Base-by-base conservation (phyloP, 1,140 invertebrate species). In the Choristoneura fumiferana region DNA sequence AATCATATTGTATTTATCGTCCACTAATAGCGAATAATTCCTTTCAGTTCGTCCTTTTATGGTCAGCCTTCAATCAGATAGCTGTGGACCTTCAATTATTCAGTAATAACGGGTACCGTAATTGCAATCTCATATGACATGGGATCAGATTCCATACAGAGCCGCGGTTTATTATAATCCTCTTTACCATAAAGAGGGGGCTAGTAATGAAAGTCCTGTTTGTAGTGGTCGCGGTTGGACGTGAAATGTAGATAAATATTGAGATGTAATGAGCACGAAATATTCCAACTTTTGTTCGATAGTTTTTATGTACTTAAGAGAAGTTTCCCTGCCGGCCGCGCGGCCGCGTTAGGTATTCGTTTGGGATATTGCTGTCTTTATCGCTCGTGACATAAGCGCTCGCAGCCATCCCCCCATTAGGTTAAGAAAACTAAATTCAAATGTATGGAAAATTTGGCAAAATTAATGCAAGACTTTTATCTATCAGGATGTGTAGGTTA, bases 181-280 rank as follows among this genome's bases (percentile, higher is more conserved):
- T 71, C 68, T 68, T 73, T 64, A 61, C 68, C 65, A 63, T 73
- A 68, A 58, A 55, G 56, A 17, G 22, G 33, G 33, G 38, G 36
- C 63, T 55, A 63, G 65, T 71, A 71, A 65, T 65, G 58, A 67
- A 29, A 29, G 22, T 6, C 22, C 22, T 71, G n/a, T 49, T 58
- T 56, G 53, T 37, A 65, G 15, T 57, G 56, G 22, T 18, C 43
- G 17, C 18, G 18, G 43, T 49, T 22, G 22, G 43, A 49, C 22
- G 1, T 6, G 10, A 49, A 18, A 49, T 49, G 18, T n/a, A 49
- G 43, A 22, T 29, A 17, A 49, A 49, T n/a, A n/a, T n/a, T n/a
- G n/a, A n/a, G n/a, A n/a, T n/a, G n/a, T n/a, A n/a, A n/a, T n/a
- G n/a, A n/a, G n/a, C n/a, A n/a, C n/a, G n/a, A n/a, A n/a, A n/a